These are phyloP conservation scores for Aptenodytes forsteri DNA, from an alignment of 2,113 vertebrate species.

Conservation along the genomic window DNA sequence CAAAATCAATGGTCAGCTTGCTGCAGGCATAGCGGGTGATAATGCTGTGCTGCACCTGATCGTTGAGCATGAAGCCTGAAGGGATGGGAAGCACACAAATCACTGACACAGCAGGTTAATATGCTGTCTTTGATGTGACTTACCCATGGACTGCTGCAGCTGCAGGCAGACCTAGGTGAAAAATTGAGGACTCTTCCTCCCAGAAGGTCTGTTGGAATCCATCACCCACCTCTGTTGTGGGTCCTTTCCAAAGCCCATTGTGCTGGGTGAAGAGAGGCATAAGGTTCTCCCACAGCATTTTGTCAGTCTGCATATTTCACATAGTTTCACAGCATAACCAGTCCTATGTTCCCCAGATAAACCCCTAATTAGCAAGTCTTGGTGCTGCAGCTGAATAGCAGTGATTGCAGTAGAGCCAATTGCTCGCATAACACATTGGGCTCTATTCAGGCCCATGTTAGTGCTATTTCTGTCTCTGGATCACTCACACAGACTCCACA, in stretches of 20 bases:
- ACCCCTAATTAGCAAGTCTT: slow-evolving; percentile 4
- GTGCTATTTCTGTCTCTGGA: slow-evolving; percentile 31
- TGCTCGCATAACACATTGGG: slow-evolving; percentile 5
- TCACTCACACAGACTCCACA: background rate
- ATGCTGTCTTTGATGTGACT: background rate
- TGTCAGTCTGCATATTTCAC: slow-evolving; percentile 1
- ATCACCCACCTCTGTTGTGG: background rate
- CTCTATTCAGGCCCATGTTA: slow-evolving; percentile 19
- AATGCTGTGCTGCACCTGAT: slow-evolving; percentile 83
- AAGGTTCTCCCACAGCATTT: background rate
- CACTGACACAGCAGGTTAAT: background rate
- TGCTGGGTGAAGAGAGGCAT: background rate
- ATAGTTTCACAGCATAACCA: slow-evolving; percentile 3
- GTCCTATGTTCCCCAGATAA: slow-evolving; percentile 46
- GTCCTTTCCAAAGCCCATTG: background rate
- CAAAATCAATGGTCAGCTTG: slow-evolving; percentile 82
- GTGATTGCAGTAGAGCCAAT: slow-evolving; percentile 7
- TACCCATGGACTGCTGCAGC: background rate
- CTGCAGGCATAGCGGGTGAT: slow-evolving; percentile 71
- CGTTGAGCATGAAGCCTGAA: slow-evolving; percentile 84
- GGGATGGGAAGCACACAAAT: background rate
- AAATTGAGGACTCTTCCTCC: background rate
- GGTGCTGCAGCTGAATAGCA: slow-evolving; percentile 16
- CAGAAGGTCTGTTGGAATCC: background rate
- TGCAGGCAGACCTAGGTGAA: background rate